phyloP scores from a whole-genome alignment of 2,888 invertebrate species.

The Sceliomorpha sp. region DNA sequence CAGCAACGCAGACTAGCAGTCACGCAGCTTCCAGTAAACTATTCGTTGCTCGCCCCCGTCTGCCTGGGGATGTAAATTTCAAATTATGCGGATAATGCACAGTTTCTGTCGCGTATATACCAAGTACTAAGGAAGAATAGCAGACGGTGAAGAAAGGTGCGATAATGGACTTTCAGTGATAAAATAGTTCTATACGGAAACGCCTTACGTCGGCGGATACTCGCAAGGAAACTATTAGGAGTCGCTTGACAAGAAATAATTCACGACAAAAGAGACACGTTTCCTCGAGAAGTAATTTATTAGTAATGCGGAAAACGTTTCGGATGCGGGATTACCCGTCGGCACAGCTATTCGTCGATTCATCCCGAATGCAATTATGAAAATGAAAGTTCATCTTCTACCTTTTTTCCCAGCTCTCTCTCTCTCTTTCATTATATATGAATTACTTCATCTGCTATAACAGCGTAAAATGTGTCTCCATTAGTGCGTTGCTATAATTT shows the following conservation, averaged over 20 bases:
- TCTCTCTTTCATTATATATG: no score
- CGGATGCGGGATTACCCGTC: slow-evolving; percentile 3
- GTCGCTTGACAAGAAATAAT: slow-evolving; percentile 58
- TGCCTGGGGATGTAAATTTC: slow-evolving; percentile 66
- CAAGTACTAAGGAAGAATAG: slow-evolving; percentile 60
- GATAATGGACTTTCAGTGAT: slow-evolving; percentile 77
- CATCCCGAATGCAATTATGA: slow-evolving; percentile 19
- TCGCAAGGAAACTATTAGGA: slow-evolving; percentile 64
- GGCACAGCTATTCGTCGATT: background rate
- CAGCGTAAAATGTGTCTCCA: no score
- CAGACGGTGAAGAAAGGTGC: slow-evolving; percentile 42
- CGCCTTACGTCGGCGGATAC: slow-evolving; percentile 63
- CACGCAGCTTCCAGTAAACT: slow-evolving; percentile 11
- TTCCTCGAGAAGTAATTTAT: slow-evolving; percentile 18
- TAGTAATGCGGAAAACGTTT: slow-evolving; percentile 20
- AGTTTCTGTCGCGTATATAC: slow-evolving; percentile 65
- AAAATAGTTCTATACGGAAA: slow-evolving; percentile 70
- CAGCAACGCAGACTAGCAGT: slow-evolving; percentile 5
- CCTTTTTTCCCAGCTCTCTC: no score
- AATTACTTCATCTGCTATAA: no score
- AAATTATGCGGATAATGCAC: slow-evolving; percentile 71
- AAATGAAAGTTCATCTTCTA: slow-evolving; percentile 16
- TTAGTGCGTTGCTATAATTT: no score
- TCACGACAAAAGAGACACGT: slow-evolving; percentile 36
- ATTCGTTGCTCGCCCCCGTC: slow-evolving; percentile 17